A percentile compares a stretch with the other conserved stretches of the same genome.
phyloP scores from a whole-genome alignment of 2,888 invertebrate species.

The Lordiphosa andalusiaca region DNA sequence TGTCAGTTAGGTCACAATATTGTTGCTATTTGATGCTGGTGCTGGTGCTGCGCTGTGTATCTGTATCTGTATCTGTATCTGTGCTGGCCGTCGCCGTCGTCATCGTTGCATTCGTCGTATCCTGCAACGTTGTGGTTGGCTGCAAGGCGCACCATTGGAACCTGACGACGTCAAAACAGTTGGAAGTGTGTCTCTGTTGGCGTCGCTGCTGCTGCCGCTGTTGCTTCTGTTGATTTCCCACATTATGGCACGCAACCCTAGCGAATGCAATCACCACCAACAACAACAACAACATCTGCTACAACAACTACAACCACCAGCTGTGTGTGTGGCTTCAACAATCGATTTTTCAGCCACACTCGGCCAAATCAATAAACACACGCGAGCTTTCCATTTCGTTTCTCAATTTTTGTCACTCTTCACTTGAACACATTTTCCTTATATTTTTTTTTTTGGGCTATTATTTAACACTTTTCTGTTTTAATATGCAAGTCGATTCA shows the following conservation, averaged over 20 bases:
- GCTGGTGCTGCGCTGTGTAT: conserved; percentile 37
- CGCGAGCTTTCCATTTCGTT: conserved; percentile 45
- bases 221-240: conserved; percentile 51
- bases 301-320: conserved; percentile 54
- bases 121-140: conserved; percentile 26
- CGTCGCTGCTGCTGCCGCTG: conserved; percentile 30
- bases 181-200: conserved; percentile 72
- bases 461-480: conserved; percentile 15
- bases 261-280: conserved; percentile 46
- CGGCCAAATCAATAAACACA: conserved; percentile 43
- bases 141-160: conserved; percentile 59
- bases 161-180: conserved; percentile 67
- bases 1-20: conserved; percentile 39
- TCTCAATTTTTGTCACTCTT: conserved; percentile 10
- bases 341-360: conserved; percentile 70
- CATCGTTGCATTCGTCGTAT: conserved; percentile 38
- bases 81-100: conserved; percentile 28
- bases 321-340: conserved; percentile 62
- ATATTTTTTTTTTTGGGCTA: not conserved
- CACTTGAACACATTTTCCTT: conserved; percentile 24
- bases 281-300: conserved; percentile 29
- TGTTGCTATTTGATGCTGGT: conserved; percentile 31
- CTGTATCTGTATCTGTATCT: conserved; percentile 49
- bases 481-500: conserved; percentile 4
- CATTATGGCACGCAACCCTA: conserved; percentile 69